Conservation (phyloP, 2,888 invertebrate species). For the Biston stratarius region DNA sequence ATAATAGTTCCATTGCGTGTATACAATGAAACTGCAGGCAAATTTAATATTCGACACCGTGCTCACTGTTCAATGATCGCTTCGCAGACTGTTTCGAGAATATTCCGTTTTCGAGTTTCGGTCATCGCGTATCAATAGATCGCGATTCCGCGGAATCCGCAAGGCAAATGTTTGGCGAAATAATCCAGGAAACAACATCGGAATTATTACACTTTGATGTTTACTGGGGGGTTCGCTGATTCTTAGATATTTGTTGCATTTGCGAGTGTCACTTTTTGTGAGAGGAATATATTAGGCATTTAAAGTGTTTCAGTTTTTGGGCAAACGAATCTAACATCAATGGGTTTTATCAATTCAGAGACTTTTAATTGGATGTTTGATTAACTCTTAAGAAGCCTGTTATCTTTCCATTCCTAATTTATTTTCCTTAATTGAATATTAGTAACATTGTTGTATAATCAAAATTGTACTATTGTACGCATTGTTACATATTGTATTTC, state of each 20-base stretch:
- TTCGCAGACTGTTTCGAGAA: slow-evolving; percentile 12
- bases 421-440: neutral
- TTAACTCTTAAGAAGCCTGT: too few species aligned
- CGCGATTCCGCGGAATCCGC: slow-evolving; percentile 18
- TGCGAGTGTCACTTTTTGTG: neutral
- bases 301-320: neutral
- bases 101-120: slow-evolving; percentile 13
- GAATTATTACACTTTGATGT: slow-evolving; percentile 24
- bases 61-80: slow-evolving; percentile 1
- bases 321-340: neutral
- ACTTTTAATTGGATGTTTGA: too few species aligned
- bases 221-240: neutral
- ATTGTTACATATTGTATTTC: neutral
- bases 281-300: neutral
- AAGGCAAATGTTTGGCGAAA: slow-evolving; percentile 29
- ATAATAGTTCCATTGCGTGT: too few species aligned
- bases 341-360: too few species aligned
- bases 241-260: slow-evolving; percentile 7
- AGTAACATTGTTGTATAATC: slow-evolving; percentile 4
- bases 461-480: neutral
- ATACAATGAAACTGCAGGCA: neutral
- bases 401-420: too few species aligned
- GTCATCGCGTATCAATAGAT: slow-evolving; percentile 21
- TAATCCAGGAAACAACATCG: slow-evolving; percentile 16
- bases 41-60: slow-evolving; percentile 10